Percentiles rank a stretch among this genome's conserved stretches.
Evolutionary conservation across 1,140 invertebrate species (phyloP).

Genomic region (Bombyx mori): DNA sequence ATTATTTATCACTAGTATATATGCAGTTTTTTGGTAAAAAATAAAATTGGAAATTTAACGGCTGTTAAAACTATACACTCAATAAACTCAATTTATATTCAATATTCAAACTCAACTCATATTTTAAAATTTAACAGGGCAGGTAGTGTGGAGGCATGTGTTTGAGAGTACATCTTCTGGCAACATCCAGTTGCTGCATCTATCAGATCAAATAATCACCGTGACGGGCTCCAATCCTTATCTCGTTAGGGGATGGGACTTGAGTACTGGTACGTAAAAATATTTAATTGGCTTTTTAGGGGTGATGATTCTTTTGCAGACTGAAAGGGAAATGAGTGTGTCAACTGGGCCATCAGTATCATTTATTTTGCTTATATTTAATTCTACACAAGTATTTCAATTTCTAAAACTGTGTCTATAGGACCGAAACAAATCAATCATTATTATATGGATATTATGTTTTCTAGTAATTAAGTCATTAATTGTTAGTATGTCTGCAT

Average conservation of each 20-base stretch:
- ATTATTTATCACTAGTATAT: background rate
- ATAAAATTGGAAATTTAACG: background rate
- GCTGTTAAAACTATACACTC: background rate
- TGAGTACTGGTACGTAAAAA: slow-evolving; percentile 73
- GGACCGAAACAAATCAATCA: too few species aligned
- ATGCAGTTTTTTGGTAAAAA: background rate
- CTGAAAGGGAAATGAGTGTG: background rate
- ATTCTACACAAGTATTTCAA: too few species aligned
- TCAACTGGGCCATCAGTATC: background rate
- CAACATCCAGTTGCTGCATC: slow-evolving; percentile 74
- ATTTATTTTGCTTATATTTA: too few species aligned
- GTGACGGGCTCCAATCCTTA: slow-evolving; percentile 81
- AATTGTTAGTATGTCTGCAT: too few species aligned
- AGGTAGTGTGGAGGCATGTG: slow-evolving; percentile 86
- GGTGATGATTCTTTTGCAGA: background rate
- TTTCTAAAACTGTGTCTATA: too few species aligned
- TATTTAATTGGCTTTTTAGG: background rate
- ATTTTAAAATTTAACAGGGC: slow-evolving; percentile 60
- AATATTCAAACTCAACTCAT: too few species aligned
- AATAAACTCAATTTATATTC: too few species aligned
- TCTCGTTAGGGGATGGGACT: slow-evolving; percentile 84
- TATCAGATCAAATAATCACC: slow-evolving; percentile 78
- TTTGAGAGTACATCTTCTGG: slow-evolving; percentile 78
- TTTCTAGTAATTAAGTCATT: too few species aligned
- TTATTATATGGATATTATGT: too few species aligned